Evolutionary conservation across 1,140 invertebrate genomes (phyloP), one percentile per base, ranked within the genome.

Genomic region (Episyrphus balteatus): DNA sequence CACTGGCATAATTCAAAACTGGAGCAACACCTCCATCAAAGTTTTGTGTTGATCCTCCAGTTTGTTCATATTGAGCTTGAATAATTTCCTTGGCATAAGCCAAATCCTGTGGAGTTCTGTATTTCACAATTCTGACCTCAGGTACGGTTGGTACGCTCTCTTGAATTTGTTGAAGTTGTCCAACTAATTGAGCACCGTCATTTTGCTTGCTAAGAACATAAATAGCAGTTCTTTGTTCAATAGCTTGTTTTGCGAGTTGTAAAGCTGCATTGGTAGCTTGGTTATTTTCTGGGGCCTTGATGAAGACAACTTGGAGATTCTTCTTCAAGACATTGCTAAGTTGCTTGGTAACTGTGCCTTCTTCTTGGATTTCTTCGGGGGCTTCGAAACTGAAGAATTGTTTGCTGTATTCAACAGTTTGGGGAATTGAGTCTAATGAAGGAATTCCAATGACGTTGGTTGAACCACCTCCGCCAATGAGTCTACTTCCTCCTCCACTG

Each of bases 21-120:
- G 59, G 59, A 2, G 59, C 59, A 34, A 61, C 53, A n/a, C 59
- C 59, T 49, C 61, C 59, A 30, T 61, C 55, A 6, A 55, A 61
- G 39, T 51, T 59, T 39, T 46, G 59, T 1, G 59, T 57, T 32
- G 53, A 59, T 33, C 59, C 59, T 18, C 59, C 59, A 47, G 62
- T 30, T 6, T 57, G 47, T n/a, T 36, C 34, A 12, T 36, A 36
- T 36, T 36, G 34, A n/a, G 34, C 34, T 15, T 36, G 34, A 36
- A 36, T 36, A 5, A 15, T 36, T 36, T 15, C 14, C 14, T 36
- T 12, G 14, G 34, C 34, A 12, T 36, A 15, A 12, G 34, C 34
- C 3, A 15, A 5, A n/a, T 36, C 34, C 34, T 36, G 12, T 3
- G 12, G 12, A 36, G 34, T 36, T 10, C 14, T 36, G 34, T 36